Percentiles rank a stretch among this genome's conserved stretches.
Evolutionary conservation across 1,140 invertebrate genomes (phyloP).

Genomic region (Drosophila asahinai): DNA sequence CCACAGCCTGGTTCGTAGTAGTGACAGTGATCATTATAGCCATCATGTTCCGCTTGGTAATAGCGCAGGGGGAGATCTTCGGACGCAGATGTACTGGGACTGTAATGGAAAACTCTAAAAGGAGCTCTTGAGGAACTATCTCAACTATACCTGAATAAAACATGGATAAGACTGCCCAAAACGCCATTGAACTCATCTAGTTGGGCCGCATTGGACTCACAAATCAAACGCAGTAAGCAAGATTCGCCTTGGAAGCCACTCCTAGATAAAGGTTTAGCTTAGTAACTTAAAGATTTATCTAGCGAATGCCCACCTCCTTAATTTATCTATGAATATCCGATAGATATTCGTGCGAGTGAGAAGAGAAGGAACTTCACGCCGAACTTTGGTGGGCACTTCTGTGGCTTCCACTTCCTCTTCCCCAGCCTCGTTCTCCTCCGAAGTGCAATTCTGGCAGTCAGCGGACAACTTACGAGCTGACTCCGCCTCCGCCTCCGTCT

Average conservation of each 20-base stretch:
- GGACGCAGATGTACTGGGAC: conserved; percentile 87
- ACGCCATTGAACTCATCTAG: conserved; percentile 74
- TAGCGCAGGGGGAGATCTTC: conserved; percentile 86
- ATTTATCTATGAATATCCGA: conserved; percentile 72
- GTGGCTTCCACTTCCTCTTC: neutral
- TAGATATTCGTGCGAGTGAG: conserved; percentile 73
- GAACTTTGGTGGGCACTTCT: neutral
- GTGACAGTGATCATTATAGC: conserved; percentile 76
- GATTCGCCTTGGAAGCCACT: conserved; percentile 71
- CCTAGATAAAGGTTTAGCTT: conserved; percentile 19
- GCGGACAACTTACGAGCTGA: conserved; percentile 37
- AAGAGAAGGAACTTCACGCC: conserved; percentile 46
- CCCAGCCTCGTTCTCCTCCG: neutral
- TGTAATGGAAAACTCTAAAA: conserved; percentile 44
- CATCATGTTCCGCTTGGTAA: conserved; percentile 86
- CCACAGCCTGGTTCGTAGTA: conserved; percentile 80
- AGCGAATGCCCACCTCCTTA: conserved; percentile 46
- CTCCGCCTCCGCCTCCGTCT: conserved; percentile 47
- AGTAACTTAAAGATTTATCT: too few species aligned
- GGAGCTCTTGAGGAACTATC: rapidly evolving
- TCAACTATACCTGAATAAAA: conserved; percentile 62
- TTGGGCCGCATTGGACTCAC: conserved; percentile 66
- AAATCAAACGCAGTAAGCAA: conserved; percentile 77
- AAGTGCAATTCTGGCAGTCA: conserved; percentile 8
- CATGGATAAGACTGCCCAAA: conserved; percentile 73